Evolutionary conservation across 1,140 invertebrate species (phyloP), one percentile per base, ranked within the genome.

Genomic region (Monochamus saltuarius): DNA sequence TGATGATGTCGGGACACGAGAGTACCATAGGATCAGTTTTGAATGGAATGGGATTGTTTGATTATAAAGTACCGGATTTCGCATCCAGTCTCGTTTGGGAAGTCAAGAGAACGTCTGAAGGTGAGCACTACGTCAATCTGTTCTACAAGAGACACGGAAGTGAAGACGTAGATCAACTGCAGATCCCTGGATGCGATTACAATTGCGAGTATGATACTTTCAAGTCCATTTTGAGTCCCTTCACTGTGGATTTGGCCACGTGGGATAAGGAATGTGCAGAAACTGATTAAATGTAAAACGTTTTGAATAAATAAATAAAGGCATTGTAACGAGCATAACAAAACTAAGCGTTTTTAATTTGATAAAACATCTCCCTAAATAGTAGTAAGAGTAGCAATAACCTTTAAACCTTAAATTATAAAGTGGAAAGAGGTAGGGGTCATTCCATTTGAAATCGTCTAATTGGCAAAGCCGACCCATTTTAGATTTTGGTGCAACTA

Each of bases 1-100:
- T 43, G 34, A 38, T 59, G 40, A 13, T 58, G 6, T 52, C 55
- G 6, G 49, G 35, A 34, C 92, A 95, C 75, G 92, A 95, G 73
- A 85, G 86, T 6, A 94, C 89, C 0, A 70, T 95, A 7, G 86
- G 87, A 0, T 88, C 86, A 65, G 67, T 94, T 19, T 78, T 95
- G 4, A 85, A 86, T 72, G 80, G 86, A 0, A 73, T 95, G 13
- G 81, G 84, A 9, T 59, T 93, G 7, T 94, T 85, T 72, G 82
- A 94, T 53, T 77, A 79, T 2, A 84, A 87, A 50, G 83, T 82
- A 61, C 90, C 91, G 1, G 83, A 83, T 0, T 94, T 91, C 67
- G 77, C 85, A 7, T 79, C 89, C 6, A 80, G 83, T n/a, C 74
- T 94, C 19, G 73, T 93, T 29, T 72, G 92, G 19, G 91, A 94